Conservation (phyloP, 2,888 invertebrate species). For the Parnassius glacialis region DNA sequence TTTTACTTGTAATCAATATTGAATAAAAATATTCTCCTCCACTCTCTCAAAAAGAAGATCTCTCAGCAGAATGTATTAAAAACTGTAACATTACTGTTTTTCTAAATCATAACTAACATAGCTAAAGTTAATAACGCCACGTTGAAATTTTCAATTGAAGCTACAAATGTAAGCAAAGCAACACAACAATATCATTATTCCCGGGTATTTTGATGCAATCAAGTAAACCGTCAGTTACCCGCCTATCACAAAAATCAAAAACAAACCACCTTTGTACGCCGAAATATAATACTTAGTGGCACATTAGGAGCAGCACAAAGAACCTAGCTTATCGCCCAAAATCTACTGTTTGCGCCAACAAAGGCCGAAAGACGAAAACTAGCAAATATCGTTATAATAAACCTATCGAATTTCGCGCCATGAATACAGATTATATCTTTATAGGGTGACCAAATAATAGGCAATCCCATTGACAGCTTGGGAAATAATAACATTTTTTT, state of each 20-base stretch:
- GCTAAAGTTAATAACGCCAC: no score
- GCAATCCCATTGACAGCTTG: conserved; percentile 59
- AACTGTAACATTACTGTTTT: no score
- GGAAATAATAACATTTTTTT: conserved; percentile 48
- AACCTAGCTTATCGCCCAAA: conserved; percentile 39
- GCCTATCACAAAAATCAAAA: conserved; percentile 51
- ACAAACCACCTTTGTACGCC: conserved; percentile 49
- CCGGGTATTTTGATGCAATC: conserved; percentile 23
- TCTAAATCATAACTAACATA: no score
- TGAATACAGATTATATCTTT: conserved; percentile 55
- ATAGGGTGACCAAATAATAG: conserved; percentile 68
- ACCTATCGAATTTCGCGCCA: conserved; percentile 64
- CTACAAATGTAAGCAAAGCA: neutral
- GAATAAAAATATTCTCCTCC: no score
- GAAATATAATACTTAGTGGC: conserved; percentile 51
- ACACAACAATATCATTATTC: conserved; percentile 9
- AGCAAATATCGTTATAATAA: conserved; percentile 78
- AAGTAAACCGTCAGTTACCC: conserved; percentile 47
- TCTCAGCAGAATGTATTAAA: no score
- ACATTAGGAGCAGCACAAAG: conserved; percentile 44
- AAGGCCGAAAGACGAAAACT: conserved; percentile 51
- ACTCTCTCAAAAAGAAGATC: no score
- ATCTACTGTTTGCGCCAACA: conserved; percentile 49
- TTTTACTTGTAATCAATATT: no score
- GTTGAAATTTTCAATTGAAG: no score